phyloP scores from a whole-genome alignment of 64 coral and sea anemone species.

The Actinia equina region DNA sequence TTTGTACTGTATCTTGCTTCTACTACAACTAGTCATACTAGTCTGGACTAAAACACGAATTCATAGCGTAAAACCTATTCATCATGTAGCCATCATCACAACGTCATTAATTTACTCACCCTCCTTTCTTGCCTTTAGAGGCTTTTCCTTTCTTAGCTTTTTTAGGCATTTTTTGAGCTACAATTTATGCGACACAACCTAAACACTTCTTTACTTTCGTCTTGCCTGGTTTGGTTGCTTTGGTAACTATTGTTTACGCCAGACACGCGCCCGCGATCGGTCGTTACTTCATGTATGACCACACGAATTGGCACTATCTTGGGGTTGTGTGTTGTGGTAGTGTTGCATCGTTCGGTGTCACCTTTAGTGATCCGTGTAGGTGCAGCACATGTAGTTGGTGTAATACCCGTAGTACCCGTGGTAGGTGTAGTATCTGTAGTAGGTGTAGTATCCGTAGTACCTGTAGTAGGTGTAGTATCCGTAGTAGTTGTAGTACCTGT shows the following conservation, averaged over 20 bases:
- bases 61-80: background rate
- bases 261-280: background rate
- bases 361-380: too few species aligned
- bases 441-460: too few species aligned
- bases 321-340: too few species aligned
- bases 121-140: constrained; percentile 64
- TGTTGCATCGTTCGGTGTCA: too few species aligned
- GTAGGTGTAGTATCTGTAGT: too few species aligned
- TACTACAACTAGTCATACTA: background rate
- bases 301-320: too few species aligned
- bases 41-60: background rate
- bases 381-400: too few species aligned
- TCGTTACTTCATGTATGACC: too few species aligned
- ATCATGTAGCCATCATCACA: background rate
- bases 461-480: too few species aligned
- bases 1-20: background rate
- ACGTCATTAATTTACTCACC: constrained; percentile 27
- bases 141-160: constrained; percentile 74
- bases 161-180: constrained; percentile 70
- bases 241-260: constrained; percentile 47
- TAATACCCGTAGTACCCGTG: too few species aligned
- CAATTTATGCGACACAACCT: background rate
- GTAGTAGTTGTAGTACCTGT: too few species aligned
- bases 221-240: constrained; percentile 30
- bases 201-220: background rate